Percentiles rank a stretch among this genome's conserved stretches.
Evolutionary conservation across 2,888 invertebrate genomes (phyloP).

Genomic region (Phania funesta): DNA sequence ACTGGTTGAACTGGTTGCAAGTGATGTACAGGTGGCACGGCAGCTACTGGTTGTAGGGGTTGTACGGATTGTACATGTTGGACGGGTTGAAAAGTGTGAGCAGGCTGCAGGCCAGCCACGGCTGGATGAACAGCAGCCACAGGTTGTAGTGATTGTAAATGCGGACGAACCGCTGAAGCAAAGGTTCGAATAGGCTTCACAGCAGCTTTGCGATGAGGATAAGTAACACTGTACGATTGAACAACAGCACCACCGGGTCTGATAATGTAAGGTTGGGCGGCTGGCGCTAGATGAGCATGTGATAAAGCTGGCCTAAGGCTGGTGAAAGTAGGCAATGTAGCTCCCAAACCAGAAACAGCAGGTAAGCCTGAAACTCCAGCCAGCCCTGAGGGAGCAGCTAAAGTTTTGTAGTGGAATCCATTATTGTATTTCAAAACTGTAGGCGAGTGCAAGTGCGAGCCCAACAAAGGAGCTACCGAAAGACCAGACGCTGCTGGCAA

Average conservation of each 20-base stretch:
- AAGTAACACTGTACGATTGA: conserved; percentile 77
- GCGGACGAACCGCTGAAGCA: conserved; percentile 57
- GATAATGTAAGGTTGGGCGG: conserved; percentile 73
- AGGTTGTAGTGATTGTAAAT: conserved; percentile 53
- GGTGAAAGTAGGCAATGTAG: conserved; percentile 30
- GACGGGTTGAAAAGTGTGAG: conserved; percentile 22
- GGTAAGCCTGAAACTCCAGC: conserved; percentile 20
- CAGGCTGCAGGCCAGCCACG: conserved; percentile 42
- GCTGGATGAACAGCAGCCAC: conserved; percentile 41
- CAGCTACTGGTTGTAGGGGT: conserved; percentile 26
- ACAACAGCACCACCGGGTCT: conserved; percentile 78
- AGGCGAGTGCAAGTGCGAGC: conserved; percentile 50
- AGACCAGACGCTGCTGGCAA: conserved; percentile 71
- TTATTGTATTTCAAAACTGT: conserved; percentile 30
- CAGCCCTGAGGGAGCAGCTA: conserved; percentile 14
- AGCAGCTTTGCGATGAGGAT: conserved; percentile 75
- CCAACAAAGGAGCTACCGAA: conserved; percentile 66
- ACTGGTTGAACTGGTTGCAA: conserved; percentile 45
- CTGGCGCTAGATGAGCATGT: conserved; percentile 56
- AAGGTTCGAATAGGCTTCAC: conserved; percentile 56
- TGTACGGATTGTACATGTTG: conserved; percentile 46
- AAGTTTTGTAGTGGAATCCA: conserved; percentile 47
- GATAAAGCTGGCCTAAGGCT: conserved; percentile 25
- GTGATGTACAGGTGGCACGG: conserved; percentile 41
- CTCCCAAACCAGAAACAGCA: neutral